Evolutionary conservation across 1,140 invertebrate species (phyloP).

Genomic region (Araneus ventricosus): DNA sequence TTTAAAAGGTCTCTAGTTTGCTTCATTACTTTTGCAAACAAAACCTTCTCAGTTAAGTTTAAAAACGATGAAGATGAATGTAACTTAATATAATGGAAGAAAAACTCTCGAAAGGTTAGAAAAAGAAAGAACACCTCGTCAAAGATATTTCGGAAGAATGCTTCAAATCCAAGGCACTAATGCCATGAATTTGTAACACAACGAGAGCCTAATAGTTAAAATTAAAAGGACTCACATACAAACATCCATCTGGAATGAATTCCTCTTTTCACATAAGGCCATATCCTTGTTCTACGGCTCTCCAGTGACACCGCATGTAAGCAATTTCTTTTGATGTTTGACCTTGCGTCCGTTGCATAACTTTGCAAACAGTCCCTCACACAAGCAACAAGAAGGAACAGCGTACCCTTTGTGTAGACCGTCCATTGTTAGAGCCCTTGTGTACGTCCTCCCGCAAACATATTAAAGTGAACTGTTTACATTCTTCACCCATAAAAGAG

Average conservation of each 20-base stretch:
- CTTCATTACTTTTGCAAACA: neutral
- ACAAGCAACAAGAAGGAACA: neutral
- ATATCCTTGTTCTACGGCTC: slow-evolving; percentile 26
- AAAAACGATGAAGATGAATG: neutral
- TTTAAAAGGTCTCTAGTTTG: no score
- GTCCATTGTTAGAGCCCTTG: slow-evolving; percentile 57
- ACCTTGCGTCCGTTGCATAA: slow-evolving; percentile 42
- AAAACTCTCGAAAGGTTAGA: neutral
- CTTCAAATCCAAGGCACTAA: neutral
- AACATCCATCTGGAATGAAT: neutral
- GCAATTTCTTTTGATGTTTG: slow-evolving; percentile 29
- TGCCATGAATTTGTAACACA: neutral
- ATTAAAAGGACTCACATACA: neutral
- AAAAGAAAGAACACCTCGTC: neutral
- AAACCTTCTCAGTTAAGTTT: neutral
- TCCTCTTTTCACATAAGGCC: slow-evolving; percentile 20
- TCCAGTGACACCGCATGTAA: neutral
- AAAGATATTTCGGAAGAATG: neutral
- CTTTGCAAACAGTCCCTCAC: slow-evolving; percentile 54
- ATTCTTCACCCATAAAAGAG: slow-evolving; percentile 32
- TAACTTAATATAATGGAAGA: neutral
- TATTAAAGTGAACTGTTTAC: slow-evolving; percentile 67
- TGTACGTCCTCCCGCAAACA: slow-evolving; percentile 53
- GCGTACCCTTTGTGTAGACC: slow-evolving; percentile 25
- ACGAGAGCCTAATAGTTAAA: neutral